Evolutionary conservation across 2,113 vertebrate species (phyloP), one percentile per base, ranked within the genome.

Genomic region (Scalopus aquaticus): DNA sequence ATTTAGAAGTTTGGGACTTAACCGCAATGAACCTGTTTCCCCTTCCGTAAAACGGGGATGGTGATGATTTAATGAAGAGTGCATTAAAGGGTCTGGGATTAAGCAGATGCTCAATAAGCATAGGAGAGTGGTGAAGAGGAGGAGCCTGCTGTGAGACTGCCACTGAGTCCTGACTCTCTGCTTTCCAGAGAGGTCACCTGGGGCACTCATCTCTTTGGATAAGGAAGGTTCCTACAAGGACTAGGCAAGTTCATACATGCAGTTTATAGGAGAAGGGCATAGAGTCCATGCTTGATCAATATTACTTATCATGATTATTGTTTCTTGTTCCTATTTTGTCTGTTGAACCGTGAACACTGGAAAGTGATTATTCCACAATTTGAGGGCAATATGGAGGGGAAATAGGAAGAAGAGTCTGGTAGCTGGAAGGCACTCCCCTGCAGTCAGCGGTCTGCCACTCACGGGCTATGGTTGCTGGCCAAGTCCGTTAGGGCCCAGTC

Each of bases 241-340:
- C 30, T n/a, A 49, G 76, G 13, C 5, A 83, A 74, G 35, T 51
- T 44, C 65, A 54, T 15, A 37, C 9, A 3, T 10, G n/a, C 28
- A 56, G 32, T 35, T 85, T 49, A 88, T 22, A 84, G 74, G 24
- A 65, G 24, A 65, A 49, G 12, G 1, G 6, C 39, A 49, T 1
- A 32, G 8, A 92, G 35, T 19, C 37, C 3, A 0, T 37, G 16
- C 64, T 32, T 62, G 49, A 28, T 51, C 6, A 51, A 58, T 73
- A 56, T 32, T 72, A 58, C 26, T 4, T 30, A 32, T 77, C 73
- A 70, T 35, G 44, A 91, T 15, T 39, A 46, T 6, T 73, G 64
- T 65, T 88, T 87, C 39, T 92, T 85, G 32, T 46, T 89, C 81
- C 69, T 62, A 7, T 65, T 86, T 95, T 83, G 13, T 51, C 24